Evolutionary conservation across 2,113 vertebrate genomes (phyloP).

Genomic region (Odocoileus hemionus): DNA sequence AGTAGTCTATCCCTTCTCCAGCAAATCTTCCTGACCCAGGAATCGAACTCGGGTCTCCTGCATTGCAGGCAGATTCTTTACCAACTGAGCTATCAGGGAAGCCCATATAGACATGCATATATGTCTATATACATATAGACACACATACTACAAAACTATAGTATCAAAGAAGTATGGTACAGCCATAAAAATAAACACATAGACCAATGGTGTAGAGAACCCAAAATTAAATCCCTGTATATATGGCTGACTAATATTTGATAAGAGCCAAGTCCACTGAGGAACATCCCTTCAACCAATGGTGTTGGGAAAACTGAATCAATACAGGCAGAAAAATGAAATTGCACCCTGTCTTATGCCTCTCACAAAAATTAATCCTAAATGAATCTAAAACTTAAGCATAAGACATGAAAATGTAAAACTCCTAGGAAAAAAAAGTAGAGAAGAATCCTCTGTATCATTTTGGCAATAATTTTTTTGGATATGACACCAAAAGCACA

Average conservation of each 20-base stretch:
- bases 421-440: not conserved
- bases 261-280: not conserved
- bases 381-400: not conserved
- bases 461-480: not conserved
- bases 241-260: not conserved
- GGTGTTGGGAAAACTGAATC: not conserved
- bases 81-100: not conserved
- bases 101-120: not conserved
- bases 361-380: not conserved
- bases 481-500: not conserved
- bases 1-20: not conserved
- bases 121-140: not conserved
- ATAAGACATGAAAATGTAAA: not conserved
- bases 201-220: not conserved
- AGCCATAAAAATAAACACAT: not conserved
- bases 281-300: not conserved
- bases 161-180: not conserved
- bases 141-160: not conserved
- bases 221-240: not conserved
- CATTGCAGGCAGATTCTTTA: not conserved
- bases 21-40: not conserved
- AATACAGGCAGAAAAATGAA: not conserved
- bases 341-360: not conserved
- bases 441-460: not conserved
- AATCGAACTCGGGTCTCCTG: rapidly evolving